Percentiles rank a stretch among this genome's conserved stretches.
phyloP scores from a whole-genome alignment of 2,113 vertebrate species.

The Phaethornis superciliosus region DNA sequence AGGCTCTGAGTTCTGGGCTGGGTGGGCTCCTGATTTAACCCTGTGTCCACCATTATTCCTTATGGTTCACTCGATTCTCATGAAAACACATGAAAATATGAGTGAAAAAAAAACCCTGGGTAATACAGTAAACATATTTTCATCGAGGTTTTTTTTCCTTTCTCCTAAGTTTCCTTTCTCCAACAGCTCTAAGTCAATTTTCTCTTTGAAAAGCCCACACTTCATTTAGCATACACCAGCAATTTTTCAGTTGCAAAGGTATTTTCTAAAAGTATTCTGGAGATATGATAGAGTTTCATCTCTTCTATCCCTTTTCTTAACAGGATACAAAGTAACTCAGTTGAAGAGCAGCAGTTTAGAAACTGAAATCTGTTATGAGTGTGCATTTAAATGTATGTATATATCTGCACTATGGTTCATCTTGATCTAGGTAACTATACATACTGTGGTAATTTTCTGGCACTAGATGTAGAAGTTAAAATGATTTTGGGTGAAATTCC shows the following conservation, averaged over 20 bases:
- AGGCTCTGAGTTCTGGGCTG: neutral
- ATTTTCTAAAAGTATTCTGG: neutral
- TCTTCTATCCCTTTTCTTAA: neutral
- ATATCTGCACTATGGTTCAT: neutral
- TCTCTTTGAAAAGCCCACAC: neutral
- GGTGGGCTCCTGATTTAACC: neutral
- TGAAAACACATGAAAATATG: neutral
- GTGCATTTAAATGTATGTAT: rapidly evolving
- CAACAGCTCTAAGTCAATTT: rapidly evolving
- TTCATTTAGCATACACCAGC: neutral
- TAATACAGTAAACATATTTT: neutral
- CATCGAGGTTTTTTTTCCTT: neutral
- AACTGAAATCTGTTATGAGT: neutral
- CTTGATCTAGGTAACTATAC: neutral
- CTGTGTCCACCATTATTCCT: neutral
- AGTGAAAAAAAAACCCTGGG: neutral
- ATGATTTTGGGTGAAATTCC: neutral
- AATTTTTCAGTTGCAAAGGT: neutral
- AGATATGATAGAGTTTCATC: neutral
- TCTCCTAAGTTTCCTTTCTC: neutral
- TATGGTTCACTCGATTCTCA: neutral
- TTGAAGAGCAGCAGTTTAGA: neutral
- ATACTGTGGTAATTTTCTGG: neutral
- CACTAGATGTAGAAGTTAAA: neutral
- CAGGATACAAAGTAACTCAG: neutral